A percentile compares a stretch with the other conserved stretches of the same genome.
phyloP scores from a whole-genome alignment of 2,113 vertebrate genomes.

The Abramis brama region DNA sequence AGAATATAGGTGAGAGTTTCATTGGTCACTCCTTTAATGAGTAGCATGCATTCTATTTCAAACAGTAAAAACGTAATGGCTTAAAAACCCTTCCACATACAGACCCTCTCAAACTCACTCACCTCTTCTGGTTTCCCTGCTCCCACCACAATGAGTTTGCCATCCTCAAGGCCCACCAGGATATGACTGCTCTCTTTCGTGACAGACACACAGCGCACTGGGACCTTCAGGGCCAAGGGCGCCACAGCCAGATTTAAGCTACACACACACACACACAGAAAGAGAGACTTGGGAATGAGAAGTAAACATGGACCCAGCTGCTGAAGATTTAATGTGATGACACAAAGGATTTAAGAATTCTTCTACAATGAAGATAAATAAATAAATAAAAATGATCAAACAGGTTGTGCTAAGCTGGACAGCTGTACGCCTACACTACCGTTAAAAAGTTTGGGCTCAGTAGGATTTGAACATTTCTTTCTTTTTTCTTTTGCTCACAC shows the following conservation, averaged over 20 bases:
- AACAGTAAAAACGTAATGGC: background rate
- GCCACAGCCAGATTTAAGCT: constrained; percentile 77
- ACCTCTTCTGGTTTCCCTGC: constrained; percentile 93
- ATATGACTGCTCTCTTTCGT: constrained; percentile 96
- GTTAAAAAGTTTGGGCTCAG: background rate
- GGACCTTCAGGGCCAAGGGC: constrained; percentile 86
- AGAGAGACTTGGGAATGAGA: constrained; percentile 12
- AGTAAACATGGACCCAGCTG: constrained; percentile 14
- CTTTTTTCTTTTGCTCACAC: background rate
- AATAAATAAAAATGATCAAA: background rate
- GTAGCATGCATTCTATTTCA: background rate
- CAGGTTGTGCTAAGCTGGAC: background rate
- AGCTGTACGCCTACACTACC: background rate
- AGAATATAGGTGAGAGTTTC: background rate
- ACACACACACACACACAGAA: constrained; percentile 22
- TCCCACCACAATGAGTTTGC: constrained; percentile 95
- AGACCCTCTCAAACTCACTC: constrained; percentile 54
- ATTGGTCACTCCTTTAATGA: background rate
- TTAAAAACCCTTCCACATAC: background rate
- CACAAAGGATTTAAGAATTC: constrained; percentile 4
- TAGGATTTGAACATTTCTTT: background rate
- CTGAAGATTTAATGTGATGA: constrained; percentile 1
- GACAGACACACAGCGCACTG: constrained; percentile 88
- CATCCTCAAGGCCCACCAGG: constrained; percentile 91
- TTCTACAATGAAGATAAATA: background rate